Base-by-base conservation (phyloP, 2,888 invertebrate genomes). In the Calliphora vomitoria region DNA sequence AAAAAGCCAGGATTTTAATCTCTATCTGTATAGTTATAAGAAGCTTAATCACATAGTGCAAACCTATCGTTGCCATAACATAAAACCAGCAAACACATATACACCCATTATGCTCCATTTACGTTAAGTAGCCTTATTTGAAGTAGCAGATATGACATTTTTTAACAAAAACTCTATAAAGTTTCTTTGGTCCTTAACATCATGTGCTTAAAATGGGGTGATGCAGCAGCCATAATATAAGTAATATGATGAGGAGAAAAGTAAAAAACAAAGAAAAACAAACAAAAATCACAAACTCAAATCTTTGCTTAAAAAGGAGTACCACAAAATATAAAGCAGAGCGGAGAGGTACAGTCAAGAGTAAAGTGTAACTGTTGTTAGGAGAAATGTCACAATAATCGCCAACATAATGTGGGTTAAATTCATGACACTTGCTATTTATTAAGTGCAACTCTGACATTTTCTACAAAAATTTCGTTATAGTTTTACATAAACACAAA, bases 351-450 rank as follows among this genome's bases (percentile, higher is more conserved):
- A 13, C 50, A 50, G 5, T 3, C 10, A 44, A 4, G n/a, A 18
- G 4, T 25, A 11, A 2, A 44, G 55, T 13, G n/a, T 58, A 31
- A 71, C 6, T 76, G 31, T 69, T 58, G 47, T 85, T 66, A 55
- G 71, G 78, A 78, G 58, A 83, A 78, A 83, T 83, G 83, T 83
- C 83, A 85, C 64, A 71, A 76, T 85, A 86, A 86, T 82, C 82
- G 44, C 66, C 60, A 68, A 62, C 78, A 78, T 82, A 82, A 82
- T 86, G 50, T 86, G 86, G 78, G 82, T 86, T 79, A 86, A 86
- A 86, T 82, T 68, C 74, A 62, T 78, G 78, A 78, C 86, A 86
- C 72, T 78, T 86, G 60, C 68, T 76, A 78, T 74, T 78, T 86
- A 82, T 82, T 82, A 74, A 76, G 64, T 81, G 71, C 55, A 81